These are phyloP conservation scores for Pyrochroa serraticornis DNA, from an alignment of 2,888 invertebrate species.

Conservation along the genomic window DNA sequence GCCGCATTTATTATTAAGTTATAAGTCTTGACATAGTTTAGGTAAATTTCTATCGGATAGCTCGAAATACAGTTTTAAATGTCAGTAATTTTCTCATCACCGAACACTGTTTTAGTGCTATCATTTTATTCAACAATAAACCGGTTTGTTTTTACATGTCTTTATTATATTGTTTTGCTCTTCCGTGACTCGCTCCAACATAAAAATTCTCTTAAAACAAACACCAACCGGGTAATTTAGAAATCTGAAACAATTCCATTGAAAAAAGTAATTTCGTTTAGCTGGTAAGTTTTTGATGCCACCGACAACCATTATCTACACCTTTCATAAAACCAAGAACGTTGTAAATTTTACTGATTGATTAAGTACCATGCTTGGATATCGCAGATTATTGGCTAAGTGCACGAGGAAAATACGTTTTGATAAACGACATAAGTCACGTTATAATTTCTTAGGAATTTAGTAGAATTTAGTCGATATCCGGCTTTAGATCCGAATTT, in stretches of 20 bases:
- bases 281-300: too few species aligned
- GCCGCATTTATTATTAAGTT: constrained; percentile 13
- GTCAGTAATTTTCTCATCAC: constrained; percentile 24
- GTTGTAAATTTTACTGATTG: too few species aligned
- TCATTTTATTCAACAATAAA: constrained; percentile 27
- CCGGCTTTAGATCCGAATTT: too few species aligned
- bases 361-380: too few species aligned
- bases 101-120: constrained; percentile 20
- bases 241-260: background rate
- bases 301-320: too few species aligned
- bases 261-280: too few species aligned
- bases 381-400: too few species aligned
- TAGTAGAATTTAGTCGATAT: too few species aligned
- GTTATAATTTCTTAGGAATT: too few species aligned
- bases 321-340: too few species aligned
- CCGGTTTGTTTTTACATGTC: constrained; percentile 24
- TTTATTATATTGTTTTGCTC: constrained; percentile 21
- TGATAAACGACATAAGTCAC: too few species aligned
- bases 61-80: constrained; percentile 24
- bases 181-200: constrained; percentile 7
- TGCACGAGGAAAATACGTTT: too few species aligned
- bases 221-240: constrained; percentile 4
- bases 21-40: constrained; percentile 21
- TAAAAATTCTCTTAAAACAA: constrained; percentile 9
- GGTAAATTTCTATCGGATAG: constrained; percentile 10